Percentiles rank a stretch among this genome's conserved stretches.
phyloP scores from a whole-genome alignment of 1,140 invertebrate species.

The Drosophila sp. region DNA sequence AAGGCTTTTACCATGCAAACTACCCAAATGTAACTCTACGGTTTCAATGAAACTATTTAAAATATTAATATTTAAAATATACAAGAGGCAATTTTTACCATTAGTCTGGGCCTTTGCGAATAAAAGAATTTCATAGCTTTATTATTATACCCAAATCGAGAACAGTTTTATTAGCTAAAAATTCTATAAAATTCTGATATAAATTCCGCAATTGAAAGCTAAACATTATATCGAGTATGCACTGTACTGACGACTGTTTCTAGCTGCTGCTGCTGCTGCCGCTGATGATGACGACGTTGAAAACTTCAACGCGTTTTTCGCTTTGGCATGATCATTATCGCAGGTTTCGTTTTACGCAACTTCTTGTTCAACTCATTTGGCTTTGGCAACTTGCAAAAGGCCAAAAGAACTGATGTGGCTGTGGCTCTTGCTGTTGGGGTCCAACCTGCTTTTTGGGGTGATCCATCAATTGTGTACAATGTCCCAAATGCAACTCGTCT shows the following conservation, averaged over 20 bases:
- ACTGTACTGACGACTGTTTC: conserved; percentile 23
- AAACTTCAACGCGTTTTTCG: conserved; percentile 80
- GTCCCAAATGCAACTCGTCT: conserved; percentile 60
- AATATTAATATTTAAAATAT: too few species aligned
- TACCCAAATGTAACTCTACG: too few species aligned
- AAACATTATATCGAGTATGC: not conserved
- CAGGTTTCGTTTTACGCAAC: conserved; percentile 75
- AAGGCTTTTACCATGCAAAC: too few species aligned
- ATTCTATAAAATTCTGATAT: too few species aligned
- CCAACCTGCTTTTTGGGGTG: conserved; percentile 58
- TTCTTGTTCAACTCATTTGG: conserved; percentile 75
- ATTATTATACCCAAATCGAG: too few species aligned
- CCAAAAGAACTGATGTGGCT: conserved; percentile 15
- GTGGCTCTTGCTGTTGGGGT: not conserved
- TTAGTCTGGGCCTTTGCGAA: too few species aligned
- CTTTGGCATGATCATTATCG: conserved; percentile 79
- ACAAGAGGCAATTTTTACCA: too few species aligned
- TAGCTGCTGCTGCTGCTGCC: conserved; percentile 32
- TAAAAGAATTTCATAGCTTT: too few species aligned
- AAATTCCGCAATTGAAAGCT: too few species aligned
- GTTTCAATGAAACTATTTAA: too few species aligned
- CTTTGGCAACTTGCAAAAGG: conserved; percentile 45
- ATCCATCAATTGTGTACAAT: conserved; percentile 71
- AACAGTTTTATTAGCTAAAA: too few species aligned
- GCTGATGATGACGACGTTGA: conserved; percentile 70